Conservation (phyloP, 2,888 invertebrate genomes). For the Scaeva pyrastri region DNA sequence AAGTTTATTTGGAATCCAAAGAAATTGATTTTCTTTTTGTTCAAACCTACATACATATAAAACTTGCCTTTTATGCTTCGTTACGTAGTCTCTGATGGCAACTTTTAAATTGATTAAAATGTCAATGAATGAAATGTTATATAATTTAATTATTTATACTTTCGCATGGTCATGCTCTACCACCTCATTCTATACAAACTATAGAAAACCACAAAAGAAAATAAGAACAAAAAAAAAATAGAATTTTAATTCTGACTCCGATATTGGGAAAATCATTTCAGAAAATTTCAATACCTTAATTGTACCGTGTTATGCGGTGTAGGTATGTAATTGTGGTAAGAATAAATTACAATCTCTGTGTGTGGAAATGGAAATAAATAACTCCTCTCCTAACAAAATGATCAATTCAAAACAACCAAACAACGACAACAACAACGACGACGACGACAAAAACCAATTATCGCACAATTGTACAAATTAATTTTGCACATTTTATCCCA, state of each 20-base stretch:
- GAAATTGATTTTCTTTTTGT: too few species aligned
- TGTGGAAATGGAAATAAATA: conserved; percentile 28
- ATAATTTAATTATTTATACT: conserved; percentile 22
- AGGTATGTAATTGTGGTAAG: conserved; percentile 7
- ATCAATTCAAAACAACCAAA: conserved; percentile 28
- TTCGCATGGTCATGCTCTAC: background rate
- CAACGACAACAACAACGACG: too few species aligned
- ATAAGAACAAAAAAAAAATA: background rate
- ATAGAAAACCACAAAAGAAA: background rate
- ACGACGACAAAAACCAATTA: conserved; percentile 54
- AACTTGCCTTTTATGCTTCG: too few species aligned
- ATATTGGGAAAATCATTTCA: background rate
- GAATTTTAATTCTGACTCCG: conserved; percentile 12
- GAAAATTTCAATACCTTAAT: background rate
- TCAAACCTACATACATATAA: too few species aligned
- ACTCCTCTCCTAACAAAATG: conserved; percentile 20
- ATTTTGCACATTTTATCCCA: conserved; percentile 51
- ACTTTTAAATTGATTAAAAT: conserved; percentile 10
- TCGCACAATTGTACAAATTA: conserved; percentile 51
- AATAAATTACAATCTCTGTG: conserved; percentile 31
- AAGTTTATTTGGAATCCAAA: too few species aligned
- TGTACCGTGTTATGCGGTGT: background rate
- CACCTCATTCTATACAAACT: background rate
- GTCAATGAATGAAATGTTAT: conserved; percentile 13
- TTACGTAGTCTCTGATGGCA: background rate